Base-by-base conservation (phyloP, 2,113 vertebrate species). In the Hylia prasina region DNA sequence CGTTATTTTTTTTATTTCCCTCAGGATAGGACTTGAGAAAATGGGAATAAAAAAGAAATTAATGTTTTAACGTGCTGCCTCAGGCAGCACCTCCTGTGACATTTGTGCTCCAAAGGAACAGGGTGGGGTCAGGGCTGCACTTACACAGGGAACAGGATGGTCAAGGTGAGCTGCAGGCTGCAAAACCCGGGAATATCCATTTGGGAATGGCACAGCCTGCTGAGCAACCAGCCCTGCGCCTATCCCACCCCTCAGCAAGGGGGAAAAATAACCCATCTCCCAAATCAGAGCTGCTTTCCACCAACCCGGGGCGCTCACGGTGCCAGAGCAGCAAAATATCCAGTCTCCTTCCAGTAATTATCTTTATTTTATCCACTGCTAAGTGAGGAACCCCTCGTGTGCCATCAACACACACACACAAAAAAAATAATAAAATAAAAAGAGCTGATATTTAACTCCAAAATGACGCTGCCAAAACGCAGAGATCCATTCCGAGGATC, bases 211-310 rank as follows among this genome's bases (percentile, higher is more conserved):
- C 3, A 4, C 66, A 47, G 25, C 25, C 40, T 3, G 8, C 47
- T 21, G 6, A 5, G 70, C 42, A 48, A 28, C 14, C 80, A 30
- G 12, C 35, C 35, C 63, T 31, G 33, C 9, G 4, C 28, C 21
- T 4, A 1, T 3, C 15, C 2, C 48, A 21, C 11, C 11, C 17
- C 76, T 44, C 58, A 10, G 35, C 0, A 3, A 23, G 8, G 8
- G 2, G 8, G 9, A 31, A 11, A 2, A 39, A 16, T 8, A 53
- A 24, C 3, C 12, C 0, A 3, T 5, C 9, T 78, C 40, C 44
- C 76, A 35, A 45, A 28, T 0, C 0, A 8, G 16, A 66, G 16
- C 44, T 75, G 0, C 48, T 54, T 77, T 25, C 88, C 31, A 1
- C 11, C 10, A 19, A 3, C 4, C 7, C 2, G 45, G 9, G 25